Percentiles rank a stretch among this genome's conserved stretches.
Evolutionary conservation across 2,797 vertebrate genomes (phyloP).

Genomic region (Nyctalus aviator): DNA sequence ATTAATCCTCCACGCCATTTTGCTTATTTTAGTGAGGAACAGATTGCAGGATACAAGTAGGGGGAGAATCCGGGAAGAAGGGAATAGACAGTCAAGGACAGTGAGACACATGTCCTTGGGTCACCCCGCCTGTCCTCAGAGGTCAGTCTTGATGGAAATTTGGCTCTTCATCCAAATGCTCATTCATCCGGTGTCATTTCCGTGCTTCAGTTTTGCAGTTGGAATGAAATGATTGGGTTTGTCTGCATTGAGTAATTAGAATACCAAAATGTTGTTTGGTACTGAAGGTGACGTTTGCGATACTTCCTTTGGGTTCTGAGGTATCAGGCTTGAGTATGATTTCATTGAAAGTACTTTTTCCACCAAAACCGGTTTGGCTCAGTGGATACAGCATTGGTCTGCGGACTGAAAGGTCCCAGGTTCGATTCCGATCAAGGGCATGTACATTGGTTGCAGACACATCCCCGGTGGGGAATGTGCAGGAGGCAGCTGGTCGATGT

Average conservation of each 20-base stretch:
- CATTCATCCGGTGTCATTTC: background rate
- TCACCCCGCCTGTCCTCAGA: background rate
- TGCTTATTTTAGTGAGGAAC: background rate
- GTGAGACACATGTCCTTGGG: background rate
- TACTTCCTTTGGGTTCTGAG: background rate
- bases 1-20: background rate
- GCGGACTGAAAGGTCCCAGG: no score
- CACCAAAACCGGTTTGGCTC: background rate
- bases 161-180: background rate
- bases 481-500: no score
- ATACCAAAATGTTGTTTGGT: background rate
- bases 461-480: no score
- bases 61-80: background rate
- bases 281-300: background rate
- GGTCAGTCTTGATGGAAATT: background rate
- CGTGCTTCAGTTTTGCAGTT: background rate
- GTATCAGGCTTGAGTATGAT: background rate
- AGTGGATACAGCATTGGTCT: no score
- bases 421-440: no score
- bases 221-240: background rate
- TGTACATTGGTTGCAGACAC: no score
- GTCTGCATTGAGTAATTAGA: constrained; percentile 38
- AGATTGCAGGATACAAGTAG: background rate
- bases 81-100: background rate
- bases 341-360: background rate